Conservation (phyloP, 37 sponge, comb jelly and placozoan genomes). For the Mnemiopsis leidyi region DNA sequence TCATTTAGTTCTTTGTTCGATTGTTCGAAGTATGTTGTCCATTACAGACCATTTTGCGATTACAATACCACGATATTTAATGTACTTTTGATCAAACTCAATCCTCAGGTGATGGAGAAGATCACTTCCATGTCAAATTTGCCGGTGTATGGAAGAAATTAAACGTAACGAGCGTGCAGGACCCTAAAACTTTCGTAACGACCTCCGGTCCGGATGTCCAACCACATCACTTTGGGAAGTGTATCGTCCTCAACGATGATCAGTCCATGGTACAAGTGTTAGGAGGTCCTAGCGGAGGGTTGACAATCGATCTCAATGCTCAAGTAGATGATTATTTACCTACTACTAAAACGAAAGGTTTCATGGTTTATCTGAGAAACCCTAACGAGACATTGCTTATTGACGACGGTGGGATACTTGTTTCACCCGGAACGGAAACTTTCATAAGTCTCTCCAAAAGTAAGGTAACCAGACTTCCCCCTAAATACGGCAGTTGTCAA, state of each 20-base stretch:
- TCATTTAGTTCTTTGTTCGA: too few relatives aligned
- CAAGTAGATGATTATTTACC: neutral
- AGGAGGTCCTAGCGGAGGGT: neutral
- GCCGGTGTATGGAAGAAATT: neutral
- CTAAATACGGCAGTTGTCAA: neutral
- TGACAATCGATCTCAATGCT: slow-evolving; percentile 5
- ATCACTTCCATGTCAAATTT: neutral
- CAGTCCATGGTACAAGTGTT: neutral
- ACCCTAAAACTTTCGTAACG: neutral
- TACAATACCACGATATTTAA: too few relatives aligned
- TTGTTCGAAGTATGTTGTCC: too few relatives aligned
- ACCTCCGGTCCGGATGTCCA: neutral
- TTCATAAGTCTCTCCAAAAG: neutral
- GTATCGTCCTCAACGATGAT: neutral
- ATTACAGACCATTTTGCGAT: too few relatives aligned
- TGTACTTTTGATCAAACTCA: too few relatives aligned
- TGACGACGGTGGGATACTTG: neutral
- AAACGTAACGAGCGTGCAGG: neutral
- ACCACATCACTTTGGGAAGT: neutral
- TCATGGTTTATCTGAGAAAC: neutral
- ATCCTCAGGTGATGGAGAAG: neutral
- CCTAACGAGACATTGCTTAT: neutral
- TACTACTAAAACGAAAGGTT: neutral
- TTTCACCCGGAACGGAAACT: neutral
- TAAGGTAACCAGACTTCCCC: neutral